A percentile compares a stretch with the other conserved stretches of the same genome.
Conservation (phyloP, 2,888 invertebrate species). For the Nephrotoma guestfalica region DNA sequence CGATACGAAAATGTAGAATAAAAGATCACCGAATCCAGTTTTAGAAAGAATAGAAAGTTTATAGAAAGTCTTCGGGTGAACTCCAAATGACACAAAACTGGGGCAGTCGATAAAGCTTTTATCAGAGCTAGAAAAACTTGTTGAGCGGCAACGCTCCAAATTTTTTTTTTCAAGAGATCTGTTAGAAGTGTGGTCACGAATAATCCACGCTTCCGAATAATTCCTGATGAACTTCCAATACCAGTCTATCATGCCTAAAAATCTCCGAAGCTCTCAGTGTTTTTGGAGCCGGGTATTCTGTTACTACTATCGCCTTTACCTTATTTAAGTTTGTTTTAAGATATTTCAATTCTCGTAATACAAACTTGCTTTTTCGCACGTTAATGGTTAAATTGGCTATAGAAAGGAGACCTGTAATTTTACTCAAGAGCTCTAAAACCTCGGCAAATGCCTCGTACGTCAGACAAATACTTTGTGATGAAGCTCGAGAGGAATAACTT, state of each 20-base stretch:
- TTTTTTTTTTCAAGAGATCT: background rate
- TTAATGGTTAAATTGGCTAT: background rate
- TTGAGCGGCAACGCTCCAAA: background rate
- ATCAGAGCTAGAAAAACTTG: background rate
- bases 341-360: background rate
- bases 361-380: too few species aligned
- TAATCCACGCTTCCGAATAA: too few species aligned
- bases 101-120: background rate
- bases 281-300: background rate
- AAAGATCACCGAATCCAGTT: too few species aligned
- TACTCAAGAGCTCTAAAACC: background rate
- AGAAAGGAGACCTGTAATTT: background rate
- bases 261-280: background rate
- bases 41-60: slow-evolving; percentile 9
- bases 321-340: background rate
- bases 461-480: slow-evolving; percentile 7
- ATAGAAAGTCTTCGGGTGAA: background rate
- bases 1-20: background rate
- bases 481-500: slow-evolving; percentile 8
- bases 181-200: background rate
- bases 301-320: background rate
- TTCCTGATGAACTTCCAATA: background rate
- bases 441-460: background rate
- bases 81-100: background rate
- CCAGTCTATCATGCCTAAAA: background rate